Percentiles rank a stretch among this genome's conserved stretches.
phyloP scores from a whole-genome alignment of 2,113 vertebrate species.

The Verasper variegatus region DNA sequence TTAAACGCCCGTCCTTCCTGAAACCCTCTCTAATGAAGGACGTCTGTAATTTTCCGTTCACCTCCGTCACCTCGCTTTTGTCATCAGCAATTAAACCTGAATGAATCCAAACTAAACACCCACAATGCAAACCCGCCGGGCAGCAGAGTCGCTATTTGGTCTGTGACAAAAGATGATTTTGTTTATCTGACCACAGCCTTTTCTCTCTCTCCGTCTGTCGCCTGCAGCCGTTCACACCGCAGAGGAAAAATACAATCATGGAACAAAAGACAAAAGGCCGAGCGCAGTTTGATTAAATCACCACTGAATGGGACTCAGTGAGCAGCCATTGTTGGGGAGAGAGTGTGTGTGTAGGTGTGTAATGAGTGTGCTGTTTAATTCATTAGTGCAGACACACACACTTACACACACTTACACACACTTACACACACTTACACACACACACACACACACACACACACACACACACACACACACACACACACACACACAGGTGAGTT shows the following conservation, averaged over 20 bases:
- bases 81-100: conserved; percentile 63
- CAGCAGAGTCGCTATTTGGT: conserved; percentile 51
- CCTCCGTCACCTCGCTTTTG: conserved; percentile 23
- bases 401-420: too few species aligned
- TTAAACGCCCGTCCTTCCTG: not conserved
- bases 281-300: conserved; percentile 75
- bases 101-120: conserved; percentile 45
- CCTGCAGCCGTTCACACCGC: conserved; percentile 42
- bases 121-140: conserved; percentile 44
- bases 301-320: conserved; percentile 52
- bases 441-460: conserved; percentile 36
- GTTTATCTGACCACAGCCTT: conserved; percentile 63
- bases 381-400: conserved; percentile 49
- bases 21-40: conserved; percentile 18
- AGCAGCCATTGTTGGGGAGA: conserved; percentile 60
- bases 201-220: not conserved
- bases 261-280: conserved; percentile 66
- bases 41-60: conserved; percentile 38
- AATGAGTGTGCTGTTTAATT: conserved; percentile 71
- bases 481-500: conserved; percentile 18
- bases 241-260: conserved; percentile 51
- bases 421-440: conserved; percentile 27
- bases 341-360: conserved; percentile 37
- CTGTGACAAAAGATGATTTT: conserved; percentile 71
- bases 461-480: conserved; percentile 34